Base-by-base conservation (phyloP, 1,140 invertebrate species). In the Archivesica marissinica region DNA sequence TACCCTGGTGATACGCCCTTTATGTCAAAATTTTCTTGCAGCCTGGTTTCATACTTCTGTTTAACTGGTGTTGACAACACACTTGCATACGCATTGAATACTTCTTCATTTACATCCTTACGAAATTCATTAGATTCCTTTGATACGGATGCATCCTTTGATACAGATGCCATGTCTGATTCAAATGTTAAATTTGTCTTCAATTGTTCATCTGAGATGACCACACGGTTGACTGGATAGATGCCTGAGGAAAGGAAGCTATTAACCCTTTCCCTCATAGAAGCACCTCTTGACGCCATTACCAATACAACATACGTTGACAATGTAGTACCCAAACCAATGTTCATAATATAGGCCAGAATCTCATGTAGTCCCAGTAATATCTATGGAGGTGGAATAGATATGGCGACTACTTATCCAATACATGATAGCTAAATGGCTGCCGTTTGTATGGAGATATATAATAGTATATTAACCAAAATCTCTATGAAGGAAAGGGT, bases 201-300 rank as follows among this genome's bases (percentile, higher is more conserved):
- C 23, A 86, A n/a, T 15, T 59, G 23, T 11, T 70, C 52, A 28
- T 68, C 28, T n/a, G 68, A 38, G 30, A 81, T 76, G 9, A 81
- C 68, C 41, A 11, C 39, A 7, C 77, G 20, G 33, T 86, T 47
- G 2, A 86, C 59, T 41, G 68, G 78, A 23, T 86, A 86, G n/a
- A 86, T 86, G 6, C 72, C 77, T 39, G 61, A 66, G 52, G 74
- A 47, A 3, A 30, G 33, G 35, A 86, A 86, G 64, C 70, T 86
- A 61, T 84, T 79, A n/a, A n/a, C n/a, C n/a, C n/a, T n/a, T n/a
- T n/a, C n/a, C n/a, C n/a, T n/a, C n/a, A n/a, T n/a, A n/a, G n/a
- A n/a, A n/a, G n/a, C n/a, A n/a, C n/a, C n/a, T n/a, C n/a, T n/a
- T n/a, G n/a, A n/a, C n/a, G n/a, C n/a, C n/a, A n/a, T n/a, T n/a